phyloP scores from a whole-genome alignment of 2,113 vertebrate species.

The Silurus meridionalis region DNA sequence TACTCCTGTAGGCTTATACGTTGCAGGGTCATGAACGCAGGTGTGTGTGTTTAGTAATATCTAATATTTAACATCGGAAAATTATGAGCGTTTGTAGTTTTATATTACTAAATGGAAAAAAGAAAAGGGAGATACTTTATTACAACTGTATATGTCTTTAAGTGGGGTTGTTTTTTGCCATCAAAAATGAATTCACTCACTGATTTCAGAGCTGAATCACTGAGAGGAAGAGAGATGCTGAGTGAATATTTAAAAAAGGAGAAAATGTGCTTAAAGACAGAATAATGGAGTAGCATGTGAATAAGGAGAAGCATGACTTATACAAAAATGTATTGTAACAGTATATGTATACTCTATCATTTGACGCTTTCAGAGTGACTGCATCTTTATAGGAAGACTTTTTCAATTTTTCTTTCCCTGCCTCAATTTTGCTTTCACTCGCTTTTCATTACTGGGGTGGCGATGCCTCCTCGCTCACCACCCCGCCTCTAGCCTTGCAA shows the following conservation, averaged over 20 bases:
- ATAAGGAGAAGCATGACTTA: background rate
- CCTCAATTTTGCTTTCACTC: background rate
- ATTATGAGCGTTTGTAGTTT: no score
- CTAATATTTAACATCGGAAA: no score
- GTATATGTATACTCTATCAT: no score
- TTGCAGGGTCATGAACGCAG: background rate
- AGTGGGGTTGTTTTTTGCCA: no score
- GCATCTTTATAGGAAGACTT: background rate
- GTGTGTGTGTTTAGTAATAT: background rate
- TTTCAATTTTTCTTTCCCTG: constrained; percentile 14
- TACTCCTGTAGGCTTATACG: background rate
- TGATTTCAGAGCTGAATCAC: no score
- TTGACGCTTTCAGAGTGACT: background rate
- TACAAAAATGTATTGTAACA: no score
- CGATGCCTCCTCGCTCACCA: constrained; percentile 26
- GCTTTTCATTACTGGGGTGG: background rate
- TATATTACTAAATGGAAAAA: background rate
- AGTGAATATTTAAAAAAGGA: background rate
- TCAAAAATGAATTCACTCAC: no score
- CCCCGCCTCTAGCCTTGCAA: constrained; percentile 38
- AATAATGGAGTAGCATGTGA: background rate
- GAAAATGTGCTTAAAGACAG: background rate
- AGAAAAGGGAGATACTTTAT: no score
- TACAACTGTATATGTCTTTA: no score
- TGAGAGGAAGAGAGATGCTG: background rate